Percentiles rank a stretch among this genome's conserved stretches.
Evolutionary conservation across 1,140 invertebrate genomes (phyloP).

Genomic region (Drosophila gunungcola): DNA sequence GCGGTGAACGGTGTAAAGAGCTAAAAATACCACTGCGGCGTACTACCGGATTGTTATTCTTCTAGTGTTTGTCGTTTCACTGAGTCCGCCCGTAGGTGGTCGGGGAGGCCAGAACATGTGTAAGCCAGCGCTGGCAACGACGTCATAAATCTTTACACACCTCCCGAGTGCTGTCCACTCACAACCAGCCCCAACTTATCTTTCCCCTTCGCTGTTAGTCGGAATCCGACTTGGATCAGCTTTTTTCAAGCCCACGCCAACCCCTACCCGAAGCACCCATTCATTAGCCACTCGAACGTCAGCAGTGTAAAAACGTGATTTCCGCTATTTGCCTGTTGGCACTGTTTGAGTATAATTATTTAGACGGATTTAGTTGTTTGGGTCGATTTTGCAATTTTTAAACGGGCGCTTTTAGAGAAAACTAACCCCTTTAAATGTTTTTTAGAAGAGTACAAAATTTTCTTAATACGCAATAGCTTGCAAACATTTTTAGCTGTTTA

Average conservation of each 20-base stretch:
- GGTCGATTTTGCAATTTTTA: slow-evolving; percentile 1
- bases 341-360: slow-evolving; percentile 53
- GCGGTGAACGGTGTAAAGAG: slow-evolving; percentile 6
- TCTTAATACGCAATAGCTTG: too few species aligned
- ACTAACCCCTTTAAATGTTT: too few species aligned
- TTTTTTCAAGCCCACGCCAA: slow-evolving; percentile 2
- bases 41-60: slow-evolving; percentile 41
- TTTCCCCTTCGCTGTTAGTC: slow-evolving; percentile 38
- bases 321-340: slow-evolving; percentile 59
- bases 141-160: slow-evolving; percentile 74
- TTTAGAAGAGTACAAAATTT: too few species aligned
- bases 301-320: slow-evolving; percentile 76
- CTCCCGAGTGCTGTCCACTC: slow-evolving; percentile 36
- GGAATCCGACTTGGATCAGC: slow-evolving; percentile 48
- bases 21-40: slow-evolving; percentile 40
- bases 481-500: neutral
- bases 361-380: slow-evolving; percentile 6
- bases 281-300: slow-evolving; percentile 58
- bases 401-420: too few species aligned
- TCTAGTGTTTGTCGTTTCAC: slow-evolving; percentile 23
- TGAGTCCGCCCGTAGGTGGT: neutral
- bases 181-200: slow-evolving; percentile 8
- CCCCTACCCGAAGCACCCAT: neutral
- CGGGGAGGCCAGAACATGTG: slow-evolving; percentile 51
- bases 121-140: slow-evolving; percentile 57